Evolutionary conservation across 1,140 invertebrate species (phyloP).

Genomic region (Archivesica marissinica): DNA sequence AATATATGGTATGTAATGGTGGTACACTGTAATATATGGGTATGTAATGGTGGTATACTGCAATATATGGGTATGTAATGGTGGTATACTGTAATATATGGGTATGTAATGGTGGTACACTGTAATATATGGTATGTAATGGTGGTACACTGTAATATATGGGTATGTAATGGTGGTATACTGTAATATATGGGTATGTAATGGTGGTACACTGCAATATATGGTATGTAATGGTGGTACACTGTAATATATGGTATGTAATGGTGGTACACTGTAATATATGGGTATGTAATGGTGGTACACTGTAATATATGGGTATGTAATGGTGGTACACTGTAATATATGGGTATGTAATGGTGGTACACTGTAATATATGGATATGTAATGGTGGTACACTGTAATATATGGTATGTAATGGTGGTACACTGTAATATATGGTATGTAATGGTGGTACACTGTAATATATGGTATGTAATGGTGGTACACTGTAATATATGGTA

Average conservation of each 20-base stretch:
- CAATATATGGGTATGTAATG: neutral
- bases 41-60: slow-evolving; percentile 62
- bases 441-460: slow-evolving; percentile 95
- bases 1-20: slow-evolving; percentile 79
- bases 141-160: slow-evolving; percentile 95
- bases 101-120: slow-evolving; percentile 72
- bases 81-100: slow-evolving; percentile 96
- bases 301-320: slow-evolving; percentile 92
- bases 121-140: neutral
- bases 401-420: neutral
- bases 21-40: slow-evolving; percentile 95
- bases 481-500: neutral
- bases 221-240: slow-evolving; percentile 86
- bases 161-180: slow-evolving; percentile 81
- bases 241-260: neutral
- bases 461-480: slow-evolving; percentile 90
- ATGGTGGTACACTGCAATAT: slow-evolving; percentile 93
- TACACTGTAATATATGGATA: slow-evolving; percentile 93
- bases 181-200: neutral
- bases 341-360: slow-evolving; percentile 85
- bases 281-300: no score
- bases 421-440: no score
- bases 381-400: slow-evolving; percentile 24
- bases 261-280: no score
- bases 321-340: neutral